phyloP scores from a whole-genome alignment of 2,113 vertebrate genomes.

The Myotis yumanensis region DNA sequence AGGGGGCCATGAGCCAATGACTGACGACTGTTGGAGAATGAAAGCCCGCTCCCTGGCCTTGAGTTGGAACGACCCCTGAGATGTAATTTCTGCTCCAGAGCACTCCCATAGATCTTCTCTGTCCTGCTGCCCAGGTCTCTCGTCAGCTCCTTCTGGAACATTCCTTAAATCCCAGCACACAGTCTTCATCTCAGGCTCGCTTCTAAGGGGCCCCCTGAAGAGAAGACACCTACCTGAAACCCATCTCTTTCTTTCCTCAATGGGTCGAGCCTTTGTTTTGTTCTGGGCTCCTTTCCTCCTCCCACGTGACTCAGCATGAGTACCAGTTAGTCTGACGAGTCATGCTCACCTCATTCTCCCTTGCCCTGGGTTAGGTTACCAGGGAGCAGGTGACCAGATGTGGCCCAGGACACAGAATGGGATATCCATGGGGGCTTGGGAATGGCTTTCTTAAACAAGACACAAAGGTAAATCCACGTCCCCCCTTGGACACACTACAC shows the following conservation, averaged over 20 bases:
- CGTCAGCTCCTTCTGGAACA: background rate
- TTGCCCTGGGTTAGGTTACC: background rate
- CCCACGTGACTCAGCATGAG: background rate
- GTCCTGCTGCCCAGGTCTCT: background rate
- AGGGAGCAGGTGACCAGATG: background rate
- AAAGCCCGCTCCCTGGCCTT: background rate
- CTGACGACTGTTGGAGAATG: background rate
- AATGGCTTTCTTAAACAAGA: background rate
- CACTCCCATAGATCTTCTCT: background rate
- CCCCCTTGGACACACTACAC: no score
- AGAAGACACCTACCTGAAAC: background rate
- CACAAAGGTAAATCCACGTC: background rate
- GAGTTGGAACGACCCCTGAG: background rate
- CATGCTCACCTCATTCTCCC: background rate
- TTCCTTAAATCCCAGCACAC: background rate
- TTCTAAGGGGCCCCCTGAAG: background rate
- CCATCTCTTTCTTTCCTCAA: background rate
- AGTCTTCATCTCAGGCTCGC: background rate
- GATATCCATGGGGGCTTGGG: background rate
- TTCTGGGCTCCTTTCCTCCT: background rate
- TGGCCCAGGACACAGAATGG: background rate
- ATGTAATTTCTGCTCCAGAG: background rate
- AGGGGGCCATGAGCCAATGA: background rate
- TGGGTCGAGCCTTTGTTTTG: background rate
- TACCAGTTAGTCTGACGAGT: background rate